Evolutionary conservation across 2,113 vertebrate species (phyloP).

Genomic region (Lathamus discolor): DNA sequence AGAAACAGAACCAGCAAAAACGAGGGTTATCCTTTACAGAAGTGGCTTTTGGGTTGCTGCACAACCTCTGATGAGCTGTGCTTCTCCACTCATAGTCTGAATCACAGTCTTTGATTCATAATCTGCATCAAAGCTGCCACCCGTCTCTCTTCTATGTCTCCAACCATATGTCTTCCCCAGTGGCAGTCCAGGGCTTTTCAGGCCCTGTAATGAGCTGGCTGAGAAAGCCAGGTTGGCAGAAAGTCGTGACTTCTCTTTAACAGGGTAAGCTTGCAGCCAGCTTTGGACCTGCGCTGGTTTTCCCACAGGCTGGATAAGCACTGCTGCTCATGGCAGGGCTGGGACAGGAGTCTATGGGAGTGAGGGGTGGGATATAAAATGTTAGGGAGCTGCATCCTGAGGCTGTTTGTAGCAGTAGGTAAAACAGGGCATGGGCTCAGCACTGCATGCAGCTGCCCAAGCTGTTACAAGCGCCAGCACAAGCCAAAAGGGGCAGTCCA

Average conservation of each 20-base stretch:
- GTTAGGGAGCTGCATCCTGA: not conserved
- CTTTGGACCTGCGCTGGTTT: not conserved
- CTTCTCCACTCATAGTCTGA: not conserved
- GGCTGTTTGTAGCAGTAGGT: not conserved
- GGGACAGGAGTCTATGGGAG: not conserved
- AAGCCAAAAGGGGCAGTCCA: not conserved
- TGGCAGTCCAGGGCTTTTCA: not conserved
- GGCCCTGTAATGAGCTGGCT: not conserved
- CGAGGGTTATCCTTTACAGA: not conserved
- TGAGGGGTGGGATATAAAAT: not conserved
- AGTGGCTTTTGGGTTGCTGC: not conserved
- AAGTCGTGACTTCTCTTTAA: not conserved
- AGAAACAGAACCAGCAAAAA: not conserved
- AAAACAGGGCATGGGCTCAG: not conserved
- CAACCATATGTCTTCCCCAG: rapidly evolving
- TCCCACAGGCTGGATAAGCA: not conserved
- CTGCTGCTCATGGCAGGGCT: not conserved
- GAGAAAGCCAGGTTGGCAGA: not conserved
- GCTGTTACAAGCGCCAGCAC: not conserved
- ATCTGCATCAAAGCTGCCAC: not conserved
- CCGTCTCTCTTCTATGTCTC: not conserved
- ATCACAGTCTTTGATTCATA: not conserved
- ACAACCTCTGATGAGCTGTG: not conserved
- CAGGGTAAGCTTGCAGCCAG: not conserved
- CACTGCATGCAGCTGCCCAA: not conserved